Conservation (phyloP, 1,140 invertebrate species). For the Leptinotarsa defecta region DNA sequence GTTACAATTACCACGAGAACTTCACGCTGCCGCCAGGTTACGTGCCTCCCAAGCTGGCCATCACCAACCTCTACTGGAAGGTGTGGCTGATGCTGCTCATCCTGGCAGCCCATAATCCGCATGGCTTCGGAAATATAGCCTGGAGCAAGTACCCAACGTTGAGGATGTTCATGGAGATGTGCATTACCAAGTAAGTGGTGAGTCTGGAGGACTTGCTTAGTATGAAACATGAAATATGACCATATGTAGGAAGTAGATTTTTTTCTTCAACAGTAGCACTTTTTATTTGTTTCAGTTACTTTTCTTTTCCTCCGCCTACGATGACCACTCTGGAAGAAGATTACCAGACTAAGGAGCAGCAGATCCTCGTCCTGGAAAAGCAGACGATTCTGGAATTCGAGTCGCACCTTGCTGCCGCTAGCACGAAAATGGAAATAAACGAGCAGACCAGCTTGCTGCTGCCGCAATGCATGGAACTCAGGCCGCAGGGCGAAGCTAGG, state of each 20-base stretch:
- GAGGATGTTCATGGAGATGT: slow-evolving; percentile 93
- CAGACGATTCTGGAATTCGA: slow-evolving; percentile 91
- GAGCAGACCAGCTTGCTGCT: slow-evolving; percentile 87
- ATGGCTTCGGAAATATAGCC: slow-evolving; percentile 79
- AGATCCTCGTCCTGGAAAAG: slow-evolving; percentile 75
- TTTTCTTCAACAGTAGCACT: no score
- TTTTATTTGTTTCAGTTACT: slow-evolving; percentile 57
- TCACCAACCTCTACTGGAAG: slow-evolving; percentile 92
- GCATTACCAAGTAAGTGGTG: slow-evolving; percentile 83
- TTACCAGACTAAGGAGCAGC: slow-evolving; percentile 56
- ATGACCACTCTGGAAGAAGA: slow-evolving; percentile 55
- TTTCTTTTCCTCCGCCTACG: slow-evolving; percentile 78
- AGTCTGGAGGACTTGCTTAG: background rate
- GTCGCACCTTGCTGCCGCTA: slow-evolving; percentile 86
- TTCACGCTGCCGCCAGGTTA: slow-evolving; percentile 85
- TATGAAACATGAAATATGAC: background rate
- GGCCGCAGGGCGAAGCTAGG: slow-evolving; percentile 80
- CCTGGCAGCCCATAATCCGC: slow-evolving; percentile 89
- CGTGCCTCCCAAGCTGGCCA: slow-evolving; percentile 85
- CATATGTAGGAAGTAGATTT: no score
- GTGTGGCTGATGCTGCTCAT: slow-evolving; percentile 90
- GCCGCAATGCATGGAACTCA: slow-evolving; percentile 77
- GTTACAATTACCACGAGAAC: slow-evolving; percentile 92
- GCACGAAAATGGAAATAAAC: slow-evolving; percentile 84
- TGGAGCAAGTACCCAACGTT: slow-evolving; percentile 94